Conservation (phyloP, 2,113 vertebrate species). For the Glareola pratincola region DNA sequence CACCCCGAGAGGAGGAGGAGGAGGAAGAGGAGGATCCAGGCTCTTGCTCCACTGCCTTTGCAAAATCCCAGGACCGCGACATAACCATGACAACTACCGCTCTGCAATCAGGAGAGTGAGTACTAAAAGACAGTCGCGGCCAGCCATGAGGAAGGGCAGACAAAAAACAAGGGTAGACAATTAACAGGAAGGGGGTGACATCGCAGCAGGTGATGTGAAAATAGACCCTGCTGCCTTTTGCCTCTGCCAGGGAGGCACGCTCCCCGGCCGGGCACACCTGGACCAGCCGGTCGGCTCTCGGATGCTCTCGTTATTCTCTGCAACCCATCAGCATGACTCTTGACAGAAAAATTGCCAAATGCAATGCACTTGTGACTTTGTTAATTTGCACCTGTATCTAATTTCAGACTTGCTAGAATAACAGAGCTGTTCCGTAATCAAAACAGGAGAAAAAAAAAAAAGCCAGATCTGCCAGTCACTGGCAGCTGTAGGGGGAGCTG, state of each 20-base stretch:
- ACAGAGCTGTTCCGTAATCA: constrained; percentile 66
- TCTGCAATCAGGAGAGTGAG: neutral
- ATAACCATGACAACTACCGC: constrained; percentile 26
- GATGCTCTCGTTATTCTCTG: constrained; percentile 20
- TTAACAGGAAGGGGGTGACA: neutral
- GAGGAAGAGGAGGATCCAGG: neutral
- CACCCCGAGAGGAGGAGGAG: fast-evolving
- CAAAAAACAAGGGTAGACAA: neutral
- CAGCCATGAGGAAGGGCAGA: neutral
- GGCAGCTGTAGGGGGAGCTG: neutral
- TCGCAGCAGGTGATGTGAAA: neutral
- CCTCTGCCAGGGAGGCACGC: neutral
- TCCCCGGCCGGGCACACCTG: neutral
- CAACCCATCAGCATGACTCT: constrained; percentile 52
- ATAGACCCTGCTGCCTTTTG: neutral
- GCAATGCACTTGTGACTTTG: constrained; percentile 64
- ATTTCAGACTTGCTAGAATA: constrained; percentile 70
- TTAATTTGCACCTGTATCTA: constrained; percentile 73
- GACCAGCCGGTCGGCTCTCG: neutral
- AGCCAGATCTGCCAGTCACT: constrained; percentile 11
- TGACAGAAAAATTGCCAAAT: constrained; percentile 71
- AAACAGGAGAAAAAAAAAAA: constrained; percentile 39
- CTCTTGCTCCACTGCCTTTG: neutral
- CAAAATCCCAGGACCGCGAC: fast-evolving
- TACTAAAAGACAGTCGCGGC: neutral